Conservation (phyloP, 2,113 vertebrate species). For the rat (Rattus norvegicus) region GRCr8 NC_086019.1:162900501-162901000, state of each 20-base stretch:
- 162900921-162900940: not conserved
- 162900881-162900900: not conserved
- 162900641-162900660: not conserved
- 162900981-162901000: not conserved
- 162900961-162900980: not conserved
- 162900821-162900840: not conserved
- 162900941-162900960: not conserved
- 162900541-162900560: not conserved
- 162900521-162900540: conserved; percentile 4
- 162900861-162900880: not conserved
- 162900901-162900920: not conserved
- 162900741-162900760: not conserved
- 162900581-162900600: not conserved
- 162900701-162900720: not conserved
- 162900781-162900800: not conserved
- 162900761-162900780: not conserved
- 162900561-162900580: not conserved
- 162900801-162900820: not conserved
- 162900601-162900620: not conserved
- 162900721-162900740: not conserved
- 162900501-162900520: conserved; percentile 12
- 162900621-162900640: not conserved
- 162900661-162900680: not conserved
- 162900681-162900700: not conserved
- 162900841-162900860: not conserved